Percentiles rank a stretch among this genome's conserved stretches.
These are phyloP conservation scores for Temnothorax rugatulus DNA, from an alignment of 2,888 invertebrate species.

Conservation along the genomic window DNA sequence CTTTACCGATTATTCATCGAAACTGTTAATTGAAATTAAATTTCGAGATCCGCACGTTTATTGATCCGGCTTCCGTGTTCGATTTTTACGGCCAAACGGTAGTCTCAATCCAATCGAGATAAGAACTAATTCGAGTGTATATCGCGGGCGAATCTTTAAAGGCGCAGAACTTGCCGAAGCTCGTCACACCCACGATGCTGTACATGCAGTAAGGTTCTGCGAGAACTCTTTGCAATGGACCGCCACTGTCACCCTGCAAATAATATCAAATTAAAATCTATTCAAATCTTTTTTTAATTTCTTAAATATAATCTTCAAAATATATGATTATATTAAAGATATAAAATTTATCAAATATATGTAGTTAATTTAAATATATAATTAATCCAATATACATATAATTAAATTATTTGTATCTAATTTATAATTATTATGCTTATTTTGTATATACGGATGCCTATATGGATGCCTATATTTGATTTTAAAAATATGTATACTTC, in stretches of 20 bases:
- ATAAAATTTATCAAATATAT: background rate
- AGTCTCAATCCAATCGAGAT: slow-evolving; percentile 85
- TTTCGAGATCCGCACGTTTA: background rate
- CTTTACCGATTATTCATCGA: background rate
- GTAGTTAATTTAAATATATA: background rate
- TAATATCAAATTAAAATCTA: background rate
- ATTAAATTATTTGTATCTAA: background rate
- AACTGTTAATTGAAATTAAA: background rate
- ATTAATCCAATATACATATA: no score
- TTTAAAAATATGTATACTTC: background rate
- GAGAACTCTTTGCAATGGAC: slow-evolving; percentile 79
- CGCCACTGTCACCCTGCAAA: slow-evolving; percentile 78
- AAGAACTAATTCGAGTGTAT: slow-evolving; percentile 84
- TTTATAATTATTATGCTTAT: background rate
- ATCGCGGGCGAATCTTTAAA: slow-evolving; percentile 85
- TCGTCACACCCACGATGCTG: slow-evolving; percentile 85
- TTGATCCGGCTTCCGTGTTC: background rate
- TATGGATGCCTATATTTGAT: background rate
- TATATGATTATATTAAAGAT: background rate
- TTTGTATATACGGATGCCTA: background rate
- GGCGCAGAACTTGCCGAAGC: slow-evolving; percentile 86
- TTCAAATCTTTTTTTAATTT: background rate
- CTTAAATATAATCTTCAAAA: background rate
- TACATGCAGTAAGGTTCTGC: slow-evolving; percentile 84
- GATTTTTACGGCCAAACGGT: slow-evolving; percentile 81